A percentile compares a stretch with the other conserved stretches of the same genome.
phyloP scores from a whole-genome alignment of 1,140 invertebrate species.

The Drosophila repleta region DNA sequence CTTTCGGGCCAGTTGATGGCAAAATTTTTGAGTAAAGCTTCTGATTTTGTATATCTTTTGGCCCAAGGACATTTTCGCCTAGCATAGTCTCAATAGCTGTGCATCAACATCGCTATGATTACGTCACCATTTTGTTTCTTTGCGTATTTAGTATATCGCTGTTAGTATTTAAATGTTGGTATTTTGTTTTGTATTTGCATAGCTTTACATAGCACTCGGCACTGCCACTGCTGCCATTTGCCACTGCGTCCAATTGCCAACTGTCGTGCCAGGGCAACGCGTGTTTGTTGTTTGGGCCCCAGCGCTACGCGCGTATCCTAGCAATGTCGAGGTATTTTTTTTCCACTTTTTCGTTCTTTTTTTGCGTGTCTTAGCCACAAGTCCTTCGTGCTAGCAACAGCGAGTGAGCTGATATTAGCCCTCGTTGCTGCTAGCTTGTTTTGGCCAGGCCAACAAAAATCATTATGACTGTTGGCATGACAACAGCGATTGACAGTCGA shows the following conservation, averaged over 20 bases:
- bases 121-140: constrained; percentile 68
- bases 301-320: constrained; percentile 59
- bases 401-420: constrained; percentile 37
- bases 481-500: constrained; percentile 28
- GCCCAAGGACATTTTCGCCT: constrained; percentile 69
- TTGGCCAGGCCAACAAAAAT: constrained; percentile 68
- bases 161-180: constrained; percentile 34
- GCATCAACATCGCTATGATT: constrained; percentile 18
- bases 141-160: constrained; percentile 11
- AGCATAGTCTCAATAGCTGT: constrained; percentile 1
- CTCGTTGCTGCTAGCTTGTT: constrained; percentile 55
- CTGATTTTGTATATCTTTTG: constrained; percentile 80
- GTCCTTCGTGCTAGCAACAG: constrained; percentile 55
- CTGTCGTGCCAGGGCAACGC: constrained; percentile 65
- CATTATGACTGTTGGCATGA: constrained; percentile 65
- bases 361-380: constrained; percentile 59
- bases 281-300: constrained; percentile 81
- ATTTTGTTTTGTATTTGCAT: constrained; percentile 32
- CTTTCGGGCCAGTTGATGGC: constrained; percentile 65
- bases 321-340: constrained; percentile 68
- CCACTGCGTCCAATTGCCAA: constrained; percentile 72
- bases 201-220: constrained; percentile 49
- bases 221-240: constrained; percentile 59
- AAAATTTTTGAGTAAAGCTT: constrained; percentile 73
- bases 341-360: constrained; percentile 1